A percentile compares a stretch with the other conserved stretches of the same genome.
These are phyloP conservation scores for Tylochromis polylepis DNA, from an alignment of 2,113 vertebrate genomes.

Conservation along the genomic window DNA sequence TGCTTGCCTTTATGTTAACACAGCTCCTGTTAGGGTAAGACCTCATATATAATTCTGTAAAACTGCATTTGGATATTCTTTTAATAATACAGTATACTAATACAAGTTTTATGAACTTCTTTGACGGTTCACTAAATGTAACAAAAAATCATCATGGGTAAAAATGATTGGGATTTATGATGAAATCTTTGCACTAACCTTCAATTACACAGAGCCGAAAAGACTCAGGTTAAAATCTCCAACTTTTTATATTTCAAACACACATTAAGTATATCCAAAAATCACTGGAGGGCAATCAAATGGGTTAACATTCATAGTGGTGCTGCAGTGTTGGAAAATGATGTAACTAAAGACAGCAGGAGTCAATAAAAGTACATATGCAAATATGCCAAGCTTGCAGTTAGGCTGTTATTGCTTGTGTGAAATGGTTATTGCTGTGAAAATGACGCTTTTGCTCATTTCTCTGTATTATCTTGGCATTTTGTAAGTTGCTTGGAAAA, in stretches of 20 bases:
- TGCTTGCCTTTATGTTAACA: neutral
- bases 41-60: neutral
- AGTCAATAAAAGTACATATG: conserved; percentile 43
- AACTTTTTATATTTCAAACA: neutral
- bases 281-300: neutral
- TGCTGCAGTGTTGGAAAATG: neutral
- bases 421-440: conserved; percentile 34
- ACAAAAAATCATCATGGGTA: neutral
- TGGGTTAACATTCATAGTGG: neutral
- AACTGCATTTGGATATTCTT: neutral
- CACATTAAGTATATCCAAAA: neutral
- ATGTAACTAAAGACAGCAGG: conserved; percentile 20
- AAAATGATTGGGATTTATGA: neutral
- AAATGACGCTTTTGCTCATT: conserved; percentile 38
- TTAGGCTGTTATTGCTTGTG: conserved; percentile 10
- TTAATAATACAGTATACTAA: neutral
- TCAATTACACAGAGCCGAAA: neutral
- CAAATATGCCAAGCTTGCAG: conserved; percentile 25
- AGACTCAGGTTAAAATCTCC: neutral
- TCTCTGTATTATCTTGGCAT: conserved; percentile 3
- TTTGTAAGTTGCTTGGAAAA: neutral
- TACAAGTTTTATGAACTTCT: neutral
- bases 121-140: neutral
- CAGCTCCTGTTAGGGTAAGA: neutral
- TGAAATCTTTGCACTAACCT: neutral